These are phyloP conservation scores for Mizuhopecten yessoensis DNA, from an alignment of 1,140 invertebrate species.

Conservation along the genomic window DNA sequence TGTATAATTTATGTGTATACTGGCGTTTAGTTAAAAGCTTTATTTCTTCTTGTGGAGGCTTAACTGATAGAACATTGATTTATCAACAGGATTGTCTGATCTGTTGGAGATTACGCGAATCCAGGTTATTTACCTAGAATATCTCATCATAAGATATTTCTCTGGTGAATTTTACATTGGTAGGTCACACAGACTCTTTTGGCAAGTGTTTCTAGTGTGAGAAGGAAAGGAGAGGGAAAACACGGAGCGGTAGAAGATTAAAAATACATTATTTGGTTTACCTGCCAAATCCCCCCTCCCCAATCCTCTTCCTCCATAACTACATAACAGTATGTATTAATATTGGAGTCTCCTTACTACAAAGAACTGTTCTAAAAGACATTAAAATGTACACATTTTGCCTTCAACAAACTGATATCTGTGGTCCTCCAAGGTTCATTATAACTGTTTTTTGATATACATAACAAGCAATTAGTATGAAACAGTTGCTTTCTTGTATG, in stretches of 20 bases:
- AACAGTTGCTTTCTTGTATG: neutral
- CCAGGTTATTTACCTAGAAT: neutral
- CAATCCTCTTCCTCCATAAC: no score
- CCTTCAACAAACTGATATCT: neutral
- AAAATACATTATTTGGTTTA: neutral
- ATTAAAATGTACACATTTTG: no score
- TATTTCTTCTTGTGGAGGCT: conserved; percentile 10
- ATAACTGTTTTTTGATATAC: neutral
- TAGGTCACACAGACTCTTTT: conserved; percentile 18
- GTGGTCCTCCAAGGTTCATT: neutral
- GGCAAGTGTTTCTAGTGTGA: conserved; percentile 1
- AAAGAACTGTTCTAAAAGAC: no score
- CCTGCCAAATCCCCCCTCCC: neutral
- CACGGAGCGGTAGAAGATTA: neutral
- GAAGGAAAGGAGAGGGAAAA: neutral
- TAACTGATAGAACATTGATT: conserved; percentile 27
- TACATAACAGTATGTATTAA: no score
- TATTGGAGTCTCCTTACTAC: no score
- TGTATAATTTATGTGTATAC: conserved; percentile 29
- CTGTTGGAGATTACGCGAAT: conserved; percentile 1
- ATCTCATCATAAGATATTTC: neutral
- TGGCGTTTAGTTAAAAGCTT: conserved; percentile 34
- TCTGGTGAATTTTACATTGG: neutral
- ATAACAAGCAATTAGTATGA: neutral
- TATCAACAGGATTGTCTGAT: neutral